Evolutionary conservation across 2,113 vertebrate species (phyloP), one percentile per base, ranked within the genome.

Genomic region (Harpagus bidentatus): DNA sequence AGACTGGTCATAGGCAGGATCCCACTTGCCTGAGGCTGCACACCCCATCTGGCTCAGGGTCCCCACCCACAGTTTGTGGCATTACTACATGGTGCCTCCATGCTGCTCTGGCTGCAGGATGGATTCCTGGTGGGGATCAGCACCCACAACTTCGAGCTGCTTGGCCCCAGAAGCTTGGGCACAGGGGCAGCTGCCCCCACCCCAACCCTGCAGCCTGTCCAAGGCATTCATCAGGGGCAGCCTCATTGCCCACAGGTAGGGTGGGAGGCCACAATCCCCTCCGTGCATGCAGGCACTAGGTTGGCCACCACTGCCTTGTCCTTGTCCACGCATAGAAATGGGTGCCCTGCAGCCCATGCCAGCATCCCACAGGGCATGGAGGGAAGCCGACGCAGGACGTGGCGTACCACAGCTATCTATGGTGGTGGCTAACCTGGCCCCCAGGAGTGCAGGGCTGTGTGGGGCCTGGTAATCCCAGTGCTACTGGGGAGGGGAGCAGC

Each of bases 321-420:
- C 47, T 20, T 13, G 19, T 19, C 47, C 6, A 8, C 21, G 5
- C 3, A 2, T 5, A 69, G 52, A 22, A 67, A 59, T 1, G 25
- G 72, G 45, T 2, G 1, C 25, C 20, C 50, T 34, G 10, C 31
- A 50, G 43, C 36, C 16, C 2, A 3, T 42, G 62, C 32, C 36
- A 20, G 16, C 10, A 1, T n/a, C 43, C 43, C 20, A 1, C 3
- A 19, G 50, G 29, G 20, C 3, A 10, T 2, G 11, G 5, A 66
- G 42, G 22, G 59, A 34, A 34, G 50, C 25, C 0, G 1, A 5
- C 9, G 9, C 14, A 40, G n/a, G n/a, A 22, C 4, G 1, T 2
- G 8, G 36, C 31, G 6, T 38, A 25, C 21, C 16, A 36, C 40
- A 45, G 34, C 38, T 43, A 5, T 25, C 38, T 43, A 6, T 16